Evolutionary conservation across 2,797 vertebrate species (phyloP).

Genomic region (Onychomys leucogaster): DNA sequence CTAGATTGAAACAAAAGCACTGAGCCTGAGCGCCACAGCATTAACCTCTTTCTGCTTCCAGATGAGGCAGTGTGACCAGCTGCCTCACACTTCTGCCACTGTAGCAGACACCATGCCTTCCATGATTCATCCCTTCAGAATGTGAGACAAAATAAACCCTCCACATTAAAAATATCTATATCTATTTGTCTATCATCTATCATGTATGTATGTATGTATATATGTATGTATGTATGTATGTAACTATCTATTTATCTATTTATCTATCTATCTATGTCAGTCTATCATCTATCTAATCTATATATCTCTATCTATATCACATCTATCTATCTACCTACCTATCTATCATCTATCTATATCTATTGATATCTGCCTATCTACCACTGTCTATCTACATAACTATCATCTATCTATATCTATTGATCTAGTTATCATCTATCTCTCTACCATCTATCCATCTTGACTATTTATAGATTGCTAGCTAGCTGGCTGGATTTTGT

Average conservation of each 20-base stretch:
- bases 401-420: not conserved
- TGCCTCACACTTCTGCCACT: not conserved
- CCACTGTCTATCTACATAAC: too few relatives aligned
- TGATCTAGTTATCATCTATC: too few relatives aligned
- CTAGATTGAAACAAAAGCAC: not conserved
- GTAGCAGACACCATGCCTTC: not conserved
- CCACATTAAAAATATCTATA: too few relatives aligned
- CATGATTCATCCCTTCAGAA: not conserved
- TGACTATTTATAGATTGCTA: too few relatives aligned
- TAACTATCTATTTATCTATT: too few relatives aligned
- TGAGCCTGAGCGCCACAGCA: not conserved
- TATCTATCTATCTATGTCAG: too few relatives aligned
- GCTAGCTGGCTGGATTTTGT: too few relatives aligned
- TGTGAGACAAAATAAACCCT: not conserved
- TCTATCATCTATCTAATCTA: too few relatives aligned
- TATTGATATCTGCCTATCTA: not conserved
- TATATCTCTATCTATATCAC: not conserved
- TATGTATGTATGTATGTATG: too few relatives aligned
- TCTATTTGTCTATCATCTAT: too few relatives aligned
- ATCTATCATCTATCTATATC: too few relatives aligned
- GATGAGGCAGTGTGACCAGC: not conserved
- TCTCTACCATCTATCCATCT: not conserved
- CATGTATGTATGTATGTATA: too few relatives aligned
- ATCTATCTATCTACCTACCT: not conserved
- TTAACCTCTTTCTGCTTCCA: not conserved